These are phyloP conservation scores for Parasteatoda lunata DNA, from an alignment of 2,888 invertebrate genomes.

Conservation along the genomic window DNA sequence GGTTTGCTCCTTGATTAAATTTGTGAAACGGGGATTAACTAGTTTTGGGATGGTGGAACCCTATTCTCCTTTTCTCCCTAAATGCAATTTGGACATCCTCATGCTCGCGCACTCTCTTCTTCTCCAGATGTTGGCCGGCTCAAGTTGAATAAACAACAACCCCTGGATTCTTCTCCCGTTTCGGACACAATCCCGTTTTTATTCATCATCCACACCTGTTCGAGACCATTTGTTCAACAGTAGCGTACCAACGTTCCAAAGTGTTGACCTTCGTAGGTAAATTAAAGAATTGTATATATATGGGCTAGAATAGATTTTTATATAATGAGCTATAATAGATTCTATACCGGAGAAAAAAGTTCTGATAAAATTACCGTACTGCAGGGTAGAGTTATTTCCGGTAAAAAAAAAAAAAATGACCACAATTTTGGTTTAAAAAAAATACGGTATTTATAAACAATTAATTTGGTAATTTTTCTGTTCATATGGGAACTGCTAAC, in stretches of 20 bases:
- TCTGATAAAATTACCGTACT: too few relatives aligned
- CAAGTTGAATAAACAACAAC: constrained; percentile 49
- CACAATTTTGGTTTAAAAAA: too few relatives aligned
- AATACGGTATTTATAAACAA: too few relatives aligned
- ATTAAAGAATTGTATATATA: neutral
- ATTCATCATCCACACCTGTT: neutral
- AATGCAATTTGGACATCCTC: constrained; percentile 64
- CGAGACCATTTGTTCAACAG: neutral
- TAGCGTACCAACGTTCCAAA: neutral
- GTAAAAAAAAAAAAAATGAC: too few relatives aligned
- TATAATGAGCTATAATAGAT: too few relatives aligned
- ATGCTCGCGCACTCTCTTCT: constrained; percentile 17
- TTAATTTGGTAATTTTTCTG: too few relatives aligned
- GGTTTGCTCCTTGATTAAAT: constrained; percentile 71
- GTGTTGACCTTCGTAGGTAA: constrained; percentile 1
- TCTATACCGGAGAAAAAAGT: too few relatives aligned
- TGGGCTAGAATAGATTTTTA: too few relatives aligned
- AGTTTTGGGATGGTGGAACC: constrained; percentile 41
- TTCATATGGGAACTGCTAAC: too few relatives aligned
- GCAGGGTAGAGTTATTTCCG: too few relatives aligned
- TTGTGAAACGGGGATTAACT: constrained; percentile 71
- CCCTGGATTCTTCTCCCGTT: constrained; percentile 24
- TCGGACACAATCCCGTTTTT: constrained; percentile 16
- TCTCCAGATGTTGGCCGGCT: constrained; percentile 15
- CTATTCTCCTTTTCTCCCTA: constrained; percentile 56